These are phyloP conservation scores for Carassius carassius DNA, from an alignment of 2,113 vertebrate species.

Conservation along the genomic window DNA sequence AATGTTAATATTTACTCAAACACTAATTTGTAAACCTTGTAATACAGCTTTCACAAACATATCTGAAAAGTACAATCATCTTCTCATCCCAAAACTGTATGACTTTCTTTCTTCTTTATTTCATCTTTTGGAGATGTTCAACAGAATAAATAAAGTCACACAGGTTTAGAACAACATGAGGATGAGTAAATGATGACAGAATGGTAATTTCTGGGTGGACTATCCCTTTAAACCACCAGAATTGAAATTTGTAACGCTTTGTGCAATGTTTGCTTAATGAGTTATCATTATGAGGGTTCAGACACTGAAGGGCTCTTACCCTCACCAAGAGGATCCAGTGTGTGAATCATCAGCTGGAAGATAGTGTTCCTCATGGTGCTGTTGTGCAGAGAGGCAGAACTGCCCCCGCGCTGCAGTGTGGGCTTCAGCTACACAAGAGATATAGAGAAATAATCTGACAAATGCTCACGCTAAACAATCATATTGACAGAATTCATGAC, in stretches of 20 bases:
- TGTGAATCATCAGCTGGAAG: slow-evolving; percentile 94
- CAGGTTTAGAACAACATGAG: neutral
- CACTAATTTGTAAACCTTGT: neutral
- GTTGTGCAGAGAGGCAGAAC: slow-evolving; percentile 93
- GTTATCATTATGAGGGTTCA: slow-evolving; percentile 38
- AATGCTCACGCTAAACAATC: neutral
- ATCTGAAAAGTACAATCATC: neutral
- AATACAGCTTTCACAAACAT: neutral
- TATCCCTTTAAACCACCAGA: neutral
- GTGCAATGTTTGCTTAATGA: slow-evolving; percentile 25
- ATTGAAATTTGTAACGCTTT: neutral
- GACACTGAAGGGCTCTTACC: slow-evolving; percentile 77
- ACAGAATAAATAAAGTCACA: neutral
- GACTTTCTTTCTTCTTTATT: neutral
- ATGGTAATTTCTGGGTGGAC: neutral
- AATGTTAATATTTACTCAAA: neutral
- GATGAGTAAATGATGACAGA: neutral
- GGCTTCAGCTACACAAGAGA: slow-evolving; percentile 77
- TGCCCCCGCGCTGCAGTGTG: slow-evolving; percentile 83
- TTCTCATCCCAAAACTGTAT: neutral
- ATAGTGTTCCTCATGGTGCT: slow-evolving; percentile 90
- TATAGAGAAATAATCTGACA: slow-evolving; percentile 38
- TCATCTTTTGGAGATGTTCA: neutral
- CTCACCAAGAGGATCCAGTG: slow-evolving; percentile 87
- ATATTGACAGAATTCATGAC: neutral